Evolutionary conservation across 2,888 invertebrate genomes (phyloP).

Genomic region (Drosophila hamatofila): DNA sequence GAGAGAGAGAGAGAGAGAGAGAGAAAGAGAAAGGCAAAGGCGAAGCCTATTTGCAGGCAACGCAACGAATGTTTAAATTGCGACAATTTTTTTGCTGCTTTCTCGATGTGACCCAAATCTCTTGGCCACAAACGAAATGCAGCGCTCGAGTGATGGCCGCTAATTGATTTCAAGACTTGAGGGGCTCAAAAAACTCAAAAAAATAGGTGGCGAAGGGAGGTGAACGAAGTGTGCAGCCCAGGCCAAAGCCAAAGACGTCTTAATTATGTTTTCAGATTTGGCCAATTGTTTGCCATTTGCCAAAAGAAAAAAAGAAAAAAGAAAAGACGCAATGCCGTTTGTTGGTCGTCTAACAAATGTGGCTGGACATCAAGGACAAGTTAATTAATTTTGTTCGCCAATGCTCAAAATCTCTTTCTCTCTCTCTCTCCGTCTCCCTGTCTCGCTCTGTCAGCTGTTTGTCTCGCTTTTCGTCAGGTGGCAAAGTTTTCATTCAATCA

Average conservation of each 20-base stretch:
- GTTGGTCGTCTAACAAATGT: conserved; percentile 15
- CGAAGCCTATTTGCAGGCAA: conserved; percentile 33
- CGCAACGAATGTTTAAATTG: conserved; percentile 27
- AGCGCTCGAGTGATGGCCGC: conserved; percentile 51
- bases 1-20: background rate
- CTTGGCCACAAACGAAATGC: conserved; percentile 26
- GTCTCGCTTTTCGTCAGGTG: conserved; percentile 46
- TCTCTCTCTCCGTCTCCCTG: background rate
- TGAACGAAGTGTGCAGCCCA: background rate
- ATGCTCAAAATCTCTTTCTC: background rate
- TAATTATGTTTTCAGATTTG: conserved; percentile 74
- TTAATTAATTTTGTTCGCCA: conserved; percentile 67
- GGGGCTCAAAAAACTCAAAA: conserved; percentile 26
- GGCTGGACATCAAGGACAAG: conserved; percentile 48
- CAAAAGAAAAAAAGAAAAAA: conserved; percentile 16
- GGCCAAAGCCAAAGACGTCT: conserved; percentile 44
- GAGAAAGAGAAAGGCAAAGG: background rate
- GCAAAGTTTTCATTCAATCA: conserved; percentile 76
- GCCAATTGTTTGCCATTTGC: conserved; percentile 66
- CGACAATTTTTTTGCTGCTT: conserved; percentile 15
- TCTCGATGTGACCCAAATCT: conserved; percentile 48
- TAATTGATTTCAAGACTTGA: conserved; percentile 69
- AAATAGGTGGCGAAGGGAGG: background rate
- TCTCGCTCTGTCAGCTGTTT: too few species aligned
- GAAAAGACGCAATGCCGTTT: conserved; percentile 8